These are phyloP conservation scores for Apodemia duryi DNA, from an alignment of 2,888 invertebrate genomes.

Conservation along the genomic window DNA sequence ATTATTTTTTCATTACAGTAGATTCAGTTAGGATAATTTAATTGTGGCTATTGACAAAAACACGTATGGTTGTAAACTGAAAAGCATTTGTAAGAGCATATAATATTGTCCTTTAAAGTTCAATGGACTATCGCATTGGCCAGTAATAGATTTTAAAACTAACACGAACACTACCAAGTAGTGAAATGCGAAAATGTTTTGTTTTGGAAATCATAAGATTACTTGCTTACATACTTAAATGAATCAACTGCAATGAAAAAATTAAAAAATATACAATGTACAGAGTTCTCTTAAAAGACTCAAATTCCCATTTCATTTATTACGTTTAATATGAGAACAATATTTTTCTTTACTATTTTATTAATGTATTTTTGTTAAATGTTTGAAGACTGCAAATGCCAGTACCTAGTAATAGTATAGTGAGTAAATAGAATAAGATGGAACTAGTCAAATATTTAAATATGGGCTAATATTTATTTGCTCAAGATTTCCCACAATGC, in stretches of 20 bases:
- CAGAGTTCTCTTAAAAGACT: neutral
- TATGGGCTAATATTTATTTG: constrained; percentile 54
- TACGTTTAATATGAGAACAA: neutral
- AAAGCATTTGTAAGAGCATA: neutral
- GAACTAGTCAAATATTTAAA: constrained; percentile 72
- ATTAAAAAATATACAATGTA: neutral
- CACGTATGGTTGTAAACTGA: neutral
- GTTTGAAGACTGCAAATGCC: constrained; percentile 69
- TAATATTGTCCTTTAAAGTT: neutral
- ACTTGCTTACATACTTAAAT: neutral
- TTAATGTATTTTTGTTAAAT: constrained; percentile 32
- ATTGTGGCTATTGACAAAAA: neutral
- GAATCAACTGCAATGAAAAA: neutral
- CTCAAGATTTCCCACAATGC: constrained; percentile 41
- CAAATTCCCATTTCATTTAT: too few species aligned
- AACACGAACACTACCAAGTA: neutral
- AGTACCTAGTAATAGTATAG: constrained; percentile 63
- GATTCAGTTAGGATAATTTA: neutral
- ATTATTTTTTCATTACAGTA: neutral
- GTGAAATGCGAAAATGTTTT: neutral
- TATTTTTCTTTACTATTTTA: neutral
- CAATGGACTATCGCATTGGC: neutral
- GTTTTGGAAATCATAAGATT: neutral
- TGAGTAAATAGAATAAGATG: constrained; percentile 59
- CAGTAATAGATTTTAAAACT: neutral